A percentile compares a stretch with the other conserved stretches of the same genome.
Conservation (phyloP, 2,797 vertebrate genomes). For the Platyrinchus mystaceus region DNA sequence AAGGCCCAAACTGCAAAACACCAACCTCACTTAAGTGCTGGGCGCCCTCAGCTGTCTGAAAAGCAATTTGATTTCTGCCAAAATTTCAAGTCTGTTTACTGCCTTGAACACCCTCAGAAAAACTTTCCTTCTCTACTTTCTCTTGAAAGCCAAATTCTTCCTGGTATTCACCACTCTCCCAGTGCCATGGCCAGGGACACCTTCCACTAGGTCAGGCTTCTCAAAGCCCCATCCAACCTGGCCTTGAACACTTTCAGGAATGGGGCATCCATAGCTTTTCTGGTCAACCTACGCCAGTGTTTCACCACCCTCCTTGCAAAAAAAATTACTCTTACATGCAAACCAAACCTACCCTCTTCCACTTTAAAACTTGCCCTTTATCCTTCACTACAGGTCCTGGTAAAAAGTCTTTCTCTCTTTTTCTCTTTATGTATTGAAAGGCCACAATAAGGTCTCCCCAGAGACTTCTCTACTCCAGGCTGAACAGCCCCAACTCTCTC, state of each 20-base stretch:
- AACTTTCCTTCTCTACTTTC: neutral
- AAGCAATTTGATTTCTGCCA: neutral
- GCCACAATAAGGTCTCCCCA: neutral
- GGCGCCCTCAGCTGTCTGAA: constrained; percentile 45
- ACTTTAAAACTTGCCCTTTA: neutral
- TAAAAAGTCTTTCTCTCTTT: neutral
- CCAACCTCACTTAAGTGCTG: neutral
- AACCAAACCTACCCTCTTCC: neutral
- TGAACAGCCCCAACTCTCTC: neutral
- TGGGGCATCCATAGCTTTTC: neutral
- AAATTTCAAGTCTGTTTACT: neutral
- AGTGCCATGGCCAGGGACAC: neutral
- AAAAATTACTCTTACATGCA: neutral
- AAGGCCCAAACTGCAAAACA: neutral
- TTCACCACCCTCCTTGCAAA: neutral
- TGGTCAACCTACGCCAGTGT: neutral
- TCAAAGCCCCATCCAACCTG: neutral
- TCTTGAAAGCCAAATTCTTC: neutral
- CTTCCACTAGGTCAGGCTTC: neutral
- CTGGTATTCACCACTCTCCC: neutral
- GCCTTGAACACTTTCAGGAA: neutral
- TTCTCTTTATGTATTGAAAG: neutral
- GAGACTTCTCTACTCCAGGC: neutral
- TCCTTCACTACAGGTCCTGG: neutral
- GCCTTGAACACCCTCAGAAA: neutral